Conservation (phyloP, 2,113 vertebrate genomes). For the Galbula dea region DNA sequence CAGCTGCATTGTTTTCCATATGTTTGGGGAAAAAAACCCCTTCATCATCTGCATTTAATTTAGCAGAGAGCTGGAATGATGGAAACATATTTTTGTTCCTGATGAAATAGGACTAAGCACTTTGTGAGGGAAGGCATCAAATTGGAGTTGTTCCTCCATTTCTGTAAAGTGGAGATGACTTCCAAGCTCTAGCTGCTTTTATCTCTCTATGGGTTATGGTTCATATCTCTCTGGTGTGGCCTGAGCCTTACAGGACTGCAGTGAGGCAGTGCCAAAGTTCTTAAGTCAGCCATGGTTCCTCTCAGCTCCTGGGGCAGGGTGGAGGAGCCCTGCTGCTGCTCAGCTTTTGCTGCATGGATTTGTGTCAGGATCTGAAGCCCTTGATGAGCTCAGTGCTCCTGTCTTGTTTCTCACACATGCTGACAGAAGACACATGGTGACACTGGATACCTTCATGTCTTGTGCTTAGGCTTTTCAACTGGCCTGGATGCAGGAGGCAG, state of each 20-base stretch:
- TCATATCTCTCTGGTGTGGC: neutral
- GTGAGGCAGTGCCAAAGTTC: rapidly evolving
- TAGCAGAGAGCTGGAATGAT: neutral
- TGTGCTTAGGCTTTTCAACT: neutral
- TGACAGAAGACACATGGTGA: neutral
- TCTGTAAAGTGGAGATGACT: neutral
- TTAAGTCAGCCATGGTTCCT: neutral
- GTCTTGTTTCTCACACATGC: neutral
- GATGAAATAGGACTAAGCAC: neutral
- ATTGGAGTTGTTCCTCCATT: neutral
- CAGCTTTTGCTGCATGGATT: neutral
- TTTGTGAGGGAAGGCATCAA: neutral
- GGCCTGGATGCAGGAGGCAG: neutral
- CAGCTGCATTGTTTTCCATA: neutral
- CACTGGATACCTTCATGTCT: neutral
- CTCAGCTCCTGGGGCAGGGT: neutral
- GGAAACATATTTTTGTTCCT: neutral
- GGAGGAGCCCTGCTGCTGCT: neutral
- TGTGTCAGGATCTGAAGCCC: neutral
- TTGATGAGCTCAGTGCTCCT: neutral
- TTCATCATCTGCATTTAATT: conserved; percentile 33
- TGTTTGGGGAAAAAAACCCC: neutral
- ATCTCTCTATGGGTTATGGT: neutral
- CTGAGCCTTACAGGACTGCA: neutral
- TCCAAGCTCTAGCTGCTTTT: neutral